Evolutionary conservation across 2,113 vertebrate species (phyloP).

Genomic region (Noturus placidus): DNA sequence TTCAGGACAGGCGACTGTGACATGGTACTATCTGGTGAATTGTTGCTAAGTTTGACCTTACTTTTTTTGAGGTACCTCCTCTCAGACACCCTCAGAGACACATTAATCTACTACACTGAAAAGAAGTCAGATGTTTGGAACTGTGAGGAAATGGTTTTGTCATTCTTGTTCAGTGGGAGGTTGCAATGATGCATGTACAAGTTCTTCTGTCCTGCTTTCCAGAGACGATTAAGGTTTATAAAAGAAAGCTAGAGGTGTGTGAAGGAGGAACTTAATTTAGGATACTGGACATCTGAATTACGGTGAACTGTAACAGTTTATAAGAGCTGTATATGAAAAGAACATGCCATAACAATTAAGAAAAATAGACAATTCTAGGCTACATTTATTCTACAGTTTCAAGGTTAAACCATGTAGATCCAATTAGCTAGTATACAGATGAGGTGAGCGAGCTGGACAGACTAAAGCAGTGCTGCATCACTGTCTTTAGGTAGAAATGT

Average conservation of each 20-base stretch:
- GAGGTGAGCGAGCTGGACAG: neutral
- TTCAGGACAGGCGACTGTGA: slow-evolving; percentile 8
- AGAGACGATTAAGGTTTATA: neutral
- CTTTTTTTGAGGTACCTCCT: slow-evolving; percentile 37
- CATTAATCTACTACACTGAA: slow-evolving; percentile 30
- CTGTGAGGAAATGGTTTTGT: slow-evolving; percentile 40
- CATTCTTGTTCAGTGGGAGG: slow-evolving; percentile 24
- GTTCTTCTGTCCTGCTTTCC: slow-evolving; percentile 8
- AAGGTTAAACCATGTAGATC: neutral
- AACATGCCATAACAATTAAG: neutral
- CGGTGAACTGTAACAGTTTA: neutral
- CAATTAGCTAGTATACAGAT: neutral
- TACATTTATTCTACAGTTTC: neutral
- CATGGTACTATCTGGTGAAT: slow-evolving; percentile 7
- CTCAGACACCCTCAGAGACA: slow-evolving; percentile 16
- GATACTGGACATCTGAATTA: neutral
- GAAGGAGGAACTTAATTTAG: neutral
- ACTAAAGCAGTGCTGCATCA: neutral
- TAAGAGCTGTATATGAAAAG: neutral
- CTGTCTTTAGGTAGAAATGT: neutral
- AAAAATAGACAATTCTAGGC: neutral
- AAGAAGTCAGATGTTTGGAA: slow-evolving; percentile 40
- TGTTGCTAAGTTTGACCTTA: slow-evolving; percentile 38
- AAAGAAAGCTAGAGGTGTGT: neutral
- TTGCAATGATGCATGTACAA: slow-evolving; percentile 32